Evolutionary conservation across 2,113 vertebrate genomes (phyloP), one percentile per base, ranked within the genome.

Genomic region (Nerophis lumbriciformis): DNA sequence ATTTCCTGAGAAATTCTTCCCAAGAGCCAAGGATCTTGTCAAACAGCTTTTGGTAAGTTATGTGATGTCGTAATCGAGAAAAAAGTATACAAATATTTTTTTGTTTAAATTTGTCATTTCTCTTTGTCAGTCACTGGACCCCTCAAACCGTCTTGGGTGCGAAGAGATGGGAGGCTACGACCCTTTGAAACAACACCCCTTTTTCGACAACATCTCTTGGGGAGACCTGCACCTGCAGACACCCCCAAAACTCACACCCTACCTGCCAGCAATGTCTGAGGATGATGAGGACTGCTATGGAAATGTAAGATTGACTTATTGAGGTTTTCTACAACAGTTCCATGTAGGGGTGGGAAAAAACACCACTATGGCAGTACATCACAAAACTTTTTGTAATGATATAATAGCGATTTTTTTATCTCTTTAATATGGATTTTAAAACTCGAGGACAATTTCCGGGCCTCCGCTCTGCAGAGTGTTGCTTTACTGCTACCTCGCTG

Each of bases 221-320:
- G 90, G 94, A 59, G 92, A 95, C 63, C 79, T 99, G 3, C 95
- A 98, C 77, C 81, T 92, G 73, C 96, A 98, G 80, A 98, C 91
- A 0, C 95, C 97, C 0, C 97, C 97, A 1, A 99, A 98, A 74
- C 95, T 99, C 69, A 99, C 95, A 0, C 94, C 97, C 0, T 99
- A 98, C 81, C 86, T 99, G 69, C 97, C 96, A 4, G 97, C 97
- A 39, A 99, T 99, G 97, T 98, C 97, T 0, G 97, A 99, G 71
- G 96, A 99, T 42, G 97, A 99, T 14, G 97, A 99, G 81, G 97
- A 99, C 85, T 99, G 95, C 89, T 99, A 99, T 1, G 97, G 97
- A 85, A 99, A 99, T 10, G 97, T 98, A 88, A 35, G n/a, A 21
- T 38, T 51, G 12, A 2, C 52, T 13, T 2, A 0, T 35, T 14